A percentile compares a stretch with the other conserved stretches of the same genome.
phyloP scores from a whole-genome alignment of 2,113 vertebrate genomes.

The Campylomormyrus numenius region DNA sequence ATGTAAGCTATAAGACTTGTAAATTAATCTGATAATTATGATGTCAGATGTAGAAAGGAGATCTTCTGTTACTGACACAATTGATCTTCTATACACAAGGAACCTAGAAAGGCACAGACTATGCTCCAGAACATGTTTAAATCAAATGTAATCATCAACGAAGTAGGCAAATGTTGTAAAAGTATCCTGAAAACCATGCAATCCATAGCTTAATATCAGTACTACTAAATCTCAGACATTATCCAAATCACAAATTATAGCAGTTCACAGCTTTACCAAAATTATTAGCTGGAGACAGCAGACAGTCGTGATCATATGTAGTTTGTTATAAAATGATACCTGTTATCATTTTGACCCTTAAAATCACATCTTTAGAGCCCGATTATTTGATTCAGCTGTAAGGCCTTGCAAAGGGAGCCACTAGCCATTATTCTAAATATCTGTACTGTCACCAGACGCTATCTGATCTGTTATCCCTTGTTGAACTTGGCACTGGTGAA shows the following conservation, averaged over 20 bases:
- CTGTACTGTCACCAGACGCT: no score
- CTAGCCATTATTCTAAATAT: background rate
- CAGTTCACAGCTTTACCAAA: background rate
- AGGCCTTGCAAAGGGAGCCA: background rate
- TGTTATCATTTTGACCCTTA: background rate
- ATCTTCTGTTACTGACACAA: background rate
- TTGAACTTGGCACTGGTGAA: no score
- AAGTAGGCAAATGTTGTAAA: background rate
- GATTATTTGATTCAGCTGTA: background rate
- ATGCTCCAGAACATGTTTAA: background rate
- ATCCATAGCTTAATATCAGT: background rate
- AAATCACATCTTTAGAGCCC: background rate
- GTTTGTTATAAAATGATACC: background rate
- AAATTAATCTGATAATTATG: background rate
- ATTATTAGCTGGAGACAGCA: background rate
- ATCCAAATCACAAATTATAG: background rate
- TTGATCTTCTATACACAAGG: background rate
- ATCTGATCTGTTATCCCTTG: no score
- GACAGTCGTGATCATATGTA: background rate
- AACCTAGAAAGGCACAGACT: background rate
- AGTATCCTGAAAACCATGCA: background rate
- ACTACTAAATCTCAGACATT: background rate
- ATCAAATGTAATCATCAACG: background rate
- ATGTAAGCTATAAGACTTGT: background rate
- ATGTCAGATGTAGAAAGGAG: background rate